phyloP scores from a whole-genome alignment of 2,797 vertebrate species.

The Parauchenoglanis ngamensis region DNA sequence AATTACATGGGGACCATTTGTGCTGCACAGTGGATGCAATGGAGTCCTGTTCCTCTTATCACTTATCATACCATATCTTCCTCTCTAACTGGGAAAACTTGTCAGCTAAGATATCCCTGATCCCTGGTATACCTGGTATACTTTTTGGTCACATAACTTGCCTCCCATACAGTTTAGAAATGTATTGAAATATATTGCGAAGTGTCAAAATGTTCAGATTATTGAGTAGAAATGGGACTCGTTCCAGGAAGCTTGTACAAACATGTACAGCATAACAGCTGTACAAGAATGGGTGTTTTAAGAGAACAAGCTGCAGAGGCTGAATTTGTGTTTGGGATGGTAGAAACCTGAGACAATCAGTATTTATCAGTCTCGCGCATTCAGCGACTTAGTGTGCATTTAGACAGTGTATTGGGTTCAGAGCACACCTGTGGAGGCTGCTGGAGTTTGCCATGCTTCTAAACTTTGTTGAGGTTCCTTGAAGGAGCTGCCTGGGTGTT shows the following conservation, averaged over 20 bases:
- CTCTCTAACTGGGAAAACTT: neutral
- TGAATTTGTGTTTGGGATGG: neutral
- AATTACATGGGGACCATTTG: constrained; percentile 63
- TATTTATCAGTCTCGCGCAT: neutral
- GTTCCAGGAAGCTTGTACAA: too few relatives aligned
- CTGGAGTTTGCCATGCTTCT: constrained; percentile 51
- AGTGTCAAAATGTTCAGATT: neutral
- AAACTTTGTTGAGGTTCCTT: constrained; percentile 65
- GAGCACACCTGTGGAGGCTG: constrained; percentile 42
- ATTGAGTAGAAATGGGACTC: too few relatives aligned
- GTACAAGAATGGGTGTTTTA: neutral
- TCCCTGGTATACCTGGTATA: neutral
- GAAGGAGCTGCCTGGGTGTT: constrained; percentile 69
- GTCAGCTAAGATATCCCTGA: neutral
- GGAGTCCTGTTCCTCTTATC: neutral
- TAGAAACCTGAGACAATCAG: neutral
- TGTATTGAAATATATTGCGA: neutral
- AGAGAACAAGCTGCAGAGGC: neutral
- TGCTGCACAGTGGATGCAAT: constrained; percentile 56
- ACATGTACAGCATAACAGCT: neutral
- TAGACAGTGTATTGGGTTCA: neutral
- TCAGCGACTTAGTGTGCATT: neutral
- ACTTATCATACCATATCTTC: neutral
- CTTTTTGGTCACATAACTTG: neutral
- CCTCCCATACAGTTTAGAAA: neutral